These are phyloP conservation scores for Ellobium chinense DNA, from an alignment of 2,888 invertebrate species.

Conservation along the genomic window DNA sequence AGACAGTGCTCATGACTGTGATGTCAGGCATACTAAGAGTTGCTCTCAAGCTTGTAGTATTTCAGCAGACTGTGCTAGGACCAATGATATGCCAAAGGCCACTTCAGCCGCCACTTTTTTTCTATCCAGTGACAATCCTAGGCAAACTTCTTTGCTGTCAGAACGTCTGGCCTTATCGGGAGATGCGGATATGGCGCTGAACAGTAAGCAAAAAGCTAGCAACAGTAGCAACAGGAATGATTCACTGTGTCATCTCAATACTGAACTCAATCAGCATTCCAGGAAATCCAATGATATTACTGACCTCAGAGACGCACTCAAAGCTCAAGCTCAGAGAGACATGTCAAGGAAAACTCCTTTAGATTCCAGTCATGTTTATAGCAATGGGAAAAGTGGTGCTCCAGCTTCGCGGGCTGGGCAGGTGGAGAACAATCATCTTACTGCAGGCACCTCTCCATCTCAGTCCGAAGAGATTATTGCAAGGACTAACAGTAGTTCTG, in stretches of 20 bases:
- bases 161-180: constrained; percentile 23
- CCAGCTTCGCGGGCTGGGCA: background rate
- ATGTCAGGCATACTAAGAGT: background rate
- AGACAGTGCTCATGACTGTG: background rate
- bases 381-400: background rate
- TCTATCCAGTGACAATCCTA: background rate
- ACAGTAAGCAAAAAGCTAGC: background rate
- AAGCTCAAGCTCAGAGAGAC: background rate
- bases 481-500: constrained; percentile 10
- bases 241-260: background rate
- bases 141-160: constrained; percentile 31
- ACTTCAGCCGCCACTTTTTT: background rate
- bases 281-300: background rate
- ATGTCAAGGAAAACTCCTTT: background rate
- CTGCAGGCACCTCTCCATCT: background rate
- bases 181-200: background rate
- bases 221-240: background rate
- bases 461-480: background rate
- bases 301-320: background rate
- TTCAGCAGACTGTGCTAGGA: constrained; percentile 1
- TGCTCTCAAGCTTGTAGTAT: background rate
- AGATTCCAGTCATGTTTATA: background rate
- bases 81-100: background rate
- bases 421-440: background rate
- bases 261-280: constrained; percentile 24